Evolutionary conservation across 2,113 vertebrate species (phyloP).

Genomic region (Conger conger): DNA sequence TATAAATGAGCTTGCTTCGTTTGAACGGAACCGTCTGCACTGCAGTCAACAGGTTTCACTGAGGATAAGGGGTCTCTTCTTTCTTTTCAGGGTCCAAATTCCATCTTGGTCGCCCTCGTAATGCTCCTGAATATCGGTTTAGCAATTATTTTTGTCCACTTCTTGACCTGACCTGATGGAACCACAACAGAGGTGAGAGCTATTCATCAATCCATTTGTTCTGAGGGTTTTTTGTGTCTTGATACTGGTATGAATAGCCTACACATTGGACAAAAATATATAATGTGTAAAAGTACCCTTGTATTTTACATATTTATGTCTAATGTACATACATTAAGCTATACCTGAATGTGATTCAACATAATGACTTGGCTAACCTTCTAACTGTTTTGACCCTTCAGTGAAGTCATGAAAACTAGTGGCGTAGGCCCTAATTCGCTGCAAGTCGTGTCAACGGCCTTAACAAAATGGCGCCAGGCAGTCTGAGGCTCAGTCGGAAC

Average conservation of each 20-base stretch:
- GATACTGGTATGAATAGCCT: neutral
- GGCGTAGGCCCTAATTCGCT: conserved; percentile 76
- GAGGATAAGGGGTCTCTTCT: conserved; percentile 40
- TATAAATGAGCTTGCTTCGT: neutral
- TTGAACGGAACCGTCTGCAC: neutral
- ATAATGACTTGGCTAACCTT: conserved; percentile 68
- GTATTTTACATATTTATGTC: neutral
- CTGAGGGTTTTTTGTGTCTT: conserved; percentile 41
- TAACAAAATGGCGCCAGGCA: conserved; percentile 77
- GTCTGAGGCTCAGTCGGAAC: conserved; percentile 80
- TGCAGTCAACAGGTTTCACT: conserved; percentile 3
- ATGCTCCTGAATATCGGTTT: conserved; percentile 97
- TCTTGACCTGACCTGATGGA: conserved; percentile 97
- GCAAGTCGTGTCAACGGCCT: conserved; percentile 78
- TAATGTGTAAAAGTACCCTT: conserved; percentile 4
- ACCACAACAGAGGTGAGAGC: conserved; percentile 82
- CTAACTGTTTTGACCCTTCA: conserved; percentile 79
- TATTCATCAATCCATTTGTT: neutral
- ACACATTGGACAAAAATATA: neutral
- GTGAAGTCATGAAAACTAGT: conserved; percentile 85
- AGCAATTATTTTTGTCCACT: conserved; percentile 98
- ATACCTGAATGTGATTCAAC: conserved; percentile 75
- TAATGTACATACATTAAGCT: conserved; percentile 59
- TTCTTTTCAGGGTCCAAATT: conserved; percentile 86
- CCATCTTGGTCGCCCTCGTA: conserved; percentile 90